Conservation (phyloP, 2,888 invertebrate species). For the Brenthis hecate region DNA sequence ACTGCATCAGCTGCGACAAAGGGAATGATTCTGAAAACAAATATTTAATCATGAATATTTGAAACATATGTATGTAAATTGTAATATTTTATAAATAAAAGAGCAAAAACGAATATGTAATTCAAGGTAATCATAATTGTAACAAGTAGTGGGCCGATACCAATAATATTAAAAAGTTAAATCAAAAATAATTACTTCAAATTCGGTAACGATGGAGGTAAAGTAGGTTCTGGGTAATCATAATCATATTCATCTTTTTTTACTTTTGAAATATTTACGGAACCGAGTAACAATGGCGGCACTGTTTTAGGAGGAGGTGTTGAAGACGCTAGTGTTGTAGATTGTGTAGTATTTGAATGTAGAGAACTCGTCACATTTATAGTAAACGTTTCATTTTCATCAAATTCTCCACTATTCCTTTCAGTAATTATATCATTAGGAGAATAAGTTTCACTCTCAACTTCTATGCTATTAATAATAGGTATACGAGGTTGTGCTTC, state of each 20-base stretch:
- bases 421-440: conserved; percentile 72
- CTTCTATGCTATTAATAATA: conserved; percentile 50
- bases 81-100: too few species aligned
- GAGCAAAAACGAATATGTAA: too few species aligned
- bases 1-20: conserved; percentile 94
- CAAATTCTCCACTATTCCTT: conserved; percentile 59
- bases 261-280: conserved; percentile 78
- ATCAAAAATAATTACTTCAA: conserved; percentile 80
- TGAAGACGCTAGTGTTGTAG: conserved; percentile 41
- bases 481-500: conserved; percentile 61
- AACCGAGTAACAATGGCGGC: conserved; percentile 60
- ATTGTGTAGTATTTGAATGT: conserved; percentile 65
- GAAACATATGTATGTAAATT: background rate
- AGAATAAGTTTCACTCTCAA: conserved; percentile 63
- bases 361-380: conserved; percentile 82
- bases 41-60: conserved; percentile 11
- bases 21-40: conserved; percentile 87
- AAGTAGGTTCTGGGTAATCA: conserved; percentile 86
- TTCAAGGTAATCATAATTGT: too few species aligned
- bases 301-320: conserved; percentile 57
- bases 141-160: too few species aligned
- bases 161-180: conserved; percentile 1
- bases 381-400: conserved; percentile 78
- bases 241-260: conserved; percentile 85
- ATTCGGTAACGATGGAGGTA: conserved; percentile 92